Base-by-base conservation (phyloP, 92 coral and sea anemone genomes). In the Umimayanthus chanpuru region DNA sequence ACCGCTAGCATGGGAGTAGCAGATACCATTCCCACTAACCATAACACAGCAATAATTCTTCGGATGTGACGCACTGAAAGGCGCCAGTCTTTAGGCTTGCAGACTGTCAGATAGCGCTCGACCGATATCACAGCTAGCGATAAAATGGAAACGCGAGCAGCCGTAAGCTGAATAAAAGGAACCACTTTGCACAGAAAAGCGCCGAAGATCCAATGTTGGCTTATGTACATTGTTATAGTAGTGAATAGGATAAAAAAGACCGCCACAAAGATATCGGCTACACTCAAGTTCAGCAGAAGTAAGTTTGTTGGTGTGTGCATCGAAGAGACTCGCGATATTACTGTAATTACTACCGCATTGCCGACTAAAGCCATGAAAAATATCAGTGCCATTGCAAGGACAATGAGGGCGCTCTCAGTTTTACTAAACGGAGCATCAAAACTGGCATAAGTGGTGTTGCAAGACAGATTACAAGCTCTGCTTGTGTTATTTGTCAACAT, bases 231-330 rank as follows among this genome's bases (percentile, higher is more conserved):
- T 58, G 90, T 95, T 30, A 93, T 88, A 12, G 98, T 93, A 9
- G 88, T 73, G 65, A 95, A 95, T 12, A 95, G 92, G 8, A 95
- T 79, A 77, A 82, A 90, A 47, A 93, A 43, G 20, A 86, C 91
- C 14, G 96, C 98, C 28, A 93, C 94, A 23, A 95, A 43, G 25
- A 95, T 80, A 72, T 95, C 98, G 21, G 98, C 98, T 50, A 92
- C 75, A 70, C 98, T 93, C 81, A 95, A 68, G 79, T 95, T 91
- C 66, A 95, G 76, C 12, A 95, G 78, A 49, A 95, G 87, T 23
- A 90, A 74, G 81, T 93, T 93, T 2, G 96, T 95, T 2, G 98
- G 91, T 55, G 96, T 95, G 18, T 86, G 91, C 94, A 93, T 88
- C 77, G 85, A 86, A 74, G 85, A 92, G 23, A 95, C 94, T 23